phyloP scores from a whole-genome alignment of 1,140 invertebrate genomes.

The Neodiprion lecontei region DNA sequence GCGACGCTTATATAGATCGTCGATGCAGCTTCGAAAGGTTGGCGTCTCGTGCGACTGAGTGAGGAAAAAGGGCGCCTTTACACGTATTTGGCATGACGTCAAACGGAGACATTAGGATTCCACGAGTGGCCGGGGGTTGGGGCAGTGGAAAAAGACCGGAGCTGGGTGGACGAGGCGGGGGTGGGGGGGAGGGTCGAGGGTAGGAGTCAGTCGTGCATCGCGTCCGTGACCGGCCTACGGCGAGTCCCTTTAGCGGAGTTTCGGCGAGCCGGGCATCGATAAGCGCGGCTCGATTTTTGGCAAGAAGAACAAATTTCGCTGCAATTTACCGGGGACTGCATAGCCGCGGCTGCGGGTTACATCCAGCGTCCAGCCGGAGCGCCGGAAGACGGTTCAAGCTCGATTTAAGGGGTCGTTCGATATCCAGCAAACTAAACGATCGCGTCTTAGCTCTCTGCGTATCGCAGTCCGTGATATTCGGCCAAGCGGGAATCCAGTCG shows the following conservation, averaged over 20 bases:
- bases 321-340: no score
- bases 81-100: constrained; percentile 61
- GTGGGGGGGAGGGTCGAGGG: not conserved
- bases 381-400: not conserved
- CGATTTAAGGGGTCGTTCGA: not conserved
- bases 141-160: not conserved
- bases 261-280: not conserved
- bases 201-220: not conserved
- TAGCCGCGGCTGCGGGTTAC: no score
- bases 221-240: constrained; percentile 12
- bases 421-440: not conserved
- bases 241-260: not conserved
- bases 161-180: not conserved
- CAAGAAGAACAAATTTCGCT: no score
- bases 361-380: no score
- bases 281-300: not conserved
- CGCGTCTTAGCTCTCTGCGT: not conserved
- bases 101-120: constrained; percentile 61
- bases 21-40: not conserved
- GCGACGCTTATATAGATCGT: not conserved
- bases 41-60: not conserved
- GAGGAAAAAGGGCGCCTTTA: constrained; percentile 25
- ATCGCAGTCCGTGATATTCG: not conserved
- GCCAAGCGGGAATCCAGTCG: not conserved
- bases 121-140: constrained; percentile 32